These are phyloP conservation scores for Phengaris alcon DNA, from an alignment of 2,888 invertebrate genomes.

Conservation along the genomic window DNA sequence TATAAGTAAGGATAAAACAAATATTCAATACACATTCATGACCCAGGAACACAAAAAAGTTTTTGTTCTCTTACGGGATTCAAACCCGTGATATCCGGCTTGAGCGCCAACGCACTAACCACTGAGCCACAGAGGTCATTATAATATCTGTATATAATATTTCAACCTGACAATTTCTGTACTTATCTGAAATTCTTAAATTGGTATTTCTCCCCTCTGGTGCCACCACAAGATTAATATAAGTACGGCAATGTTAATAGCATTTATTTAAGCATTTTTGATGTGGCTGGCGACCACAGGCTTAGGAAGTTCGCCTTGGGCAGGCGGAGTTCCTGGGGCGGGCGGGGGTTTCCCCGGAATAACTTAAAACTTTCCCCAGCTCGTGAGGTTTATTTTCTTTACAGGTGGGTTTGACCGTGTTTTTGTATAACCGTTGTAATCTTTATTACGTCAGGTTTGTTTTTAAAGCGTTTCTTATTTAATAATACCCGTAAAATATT, in stretches of 20 bases:
- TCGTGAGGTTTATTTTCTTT: constrained; percentile 38
- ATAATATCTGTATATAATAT: no score
- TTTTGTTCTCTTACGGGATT: no score
- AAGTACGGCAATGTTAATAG: constrained; percentile 23
- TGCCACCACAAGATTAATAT: constrained; percentile 18
- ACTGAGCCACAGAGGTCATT: no score
- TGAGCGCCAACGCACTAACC: no score
- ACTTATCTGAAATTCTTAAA: constrained; percentile 1
- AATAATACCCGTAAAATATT: not conserved
- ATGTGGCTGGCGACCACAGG: constrained; percentile 42
- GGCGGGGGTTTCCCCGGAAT: constrained; percentile 43
- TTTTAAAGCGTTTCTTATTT: not conserved
- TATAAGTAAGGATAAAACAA: no score
- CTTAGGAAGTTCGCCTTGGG: constrained; percentile 41
- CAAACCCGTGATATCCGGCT: no score
- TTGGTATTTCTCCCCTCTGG: not conserved
- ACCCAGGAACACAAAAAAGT: no score
- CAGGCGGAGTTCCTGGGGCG: constrained; percentile 23
- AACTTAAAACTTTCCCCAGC: constrained; percentile 49
- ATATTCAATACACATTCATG: no score
- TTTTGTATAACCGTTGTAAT: not conserved
- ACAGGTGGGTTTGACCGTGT: constrained; percentile 27
- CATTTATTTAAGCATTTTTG: constrained; percentile 42
- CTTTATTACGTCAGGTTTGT: constrained; percentile 1
- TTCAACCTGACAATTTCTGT: constrained; percentile 8